phyloP scores from a whole-genome alignment of 1,140 invertebrate species.

The Sycophaga agraensis region DNA sequence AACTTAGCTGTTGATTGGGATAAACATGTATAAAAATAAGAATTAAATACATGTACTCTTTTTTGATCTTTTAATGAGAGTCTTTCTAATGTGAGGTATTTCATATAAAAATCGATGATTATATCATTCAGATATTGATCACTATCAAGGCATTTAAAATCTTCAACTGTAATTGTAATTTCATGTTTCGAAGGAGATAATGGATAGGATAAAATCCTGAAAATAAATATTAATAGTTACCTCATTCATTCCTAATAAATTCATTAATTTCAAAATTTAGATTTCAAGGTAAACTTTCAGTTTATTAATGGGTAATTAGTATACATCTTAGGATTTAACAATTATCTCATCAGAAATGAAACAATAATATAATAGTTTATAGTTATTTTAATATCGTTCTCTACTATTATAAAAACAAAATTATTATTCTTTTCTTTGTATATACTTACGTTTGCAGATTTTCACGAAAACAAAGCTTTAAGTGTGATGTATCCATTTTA shows the following conservation, averaged over 20 bases:
- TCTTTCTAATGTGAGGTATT: constrained; percentile 78
- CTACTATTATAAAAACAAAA: not conserved
- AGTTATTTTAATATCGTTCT: no score
- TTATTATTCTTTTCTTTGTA: not conserved
- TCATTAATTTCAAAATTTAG: no score
- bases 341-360: no score
- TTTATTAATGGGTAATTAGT: no score
- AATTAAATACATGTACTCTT: constrained; percentile 90
- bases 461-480: no score
- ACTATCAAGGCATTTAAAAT: constrained; percentile 84
- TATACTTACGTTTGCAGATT: no score
- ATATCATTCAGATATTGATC: constrained; percentile 96
- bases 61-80: constrained; percentile 70
- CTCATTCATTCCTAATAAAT: no score
- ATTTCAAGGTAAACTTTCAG: no score
- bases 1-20: constrained; percentile 73
- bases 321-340: no score
- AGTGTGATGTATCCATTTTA: no score
- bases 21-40: constrained; percentile 92
- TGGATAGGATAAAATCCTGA: constrained; percentile 44
- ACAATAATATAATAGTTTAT: not conserved
- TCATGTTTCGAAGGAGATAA: constrained; percentile 73
- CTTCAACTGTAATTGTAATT: constrained; percentile 86
- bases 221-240: not conserved
- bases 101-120: constrained; percentile 96